Conservation (phyloP, 2,113 vertebrate genomes). For the Hystrix cristata region DNA sequence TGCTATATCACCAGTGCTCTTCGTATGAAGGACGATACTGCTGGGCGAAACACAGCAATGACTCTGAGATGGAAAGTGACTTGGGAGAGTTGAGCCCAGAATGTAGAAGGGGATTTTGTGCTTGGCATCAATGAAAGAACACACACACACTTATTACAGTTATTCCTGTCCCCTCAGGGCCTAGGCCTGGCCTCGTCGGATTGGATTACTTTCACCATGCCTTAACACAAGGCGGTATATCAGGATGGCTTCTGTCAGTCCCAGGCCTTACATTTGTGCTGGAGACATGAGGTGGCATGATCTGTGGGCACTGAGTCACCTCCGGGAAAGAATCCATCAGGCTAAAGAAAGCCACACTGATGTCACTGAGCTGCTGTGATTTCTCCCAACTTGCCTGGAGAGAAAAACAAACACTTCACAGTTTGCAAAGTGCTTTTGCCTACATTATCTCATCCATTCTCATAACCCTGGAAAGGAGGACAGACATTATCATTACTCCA, state of each 20-base stretch:
- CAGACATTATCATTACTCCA: neutral
- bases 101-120: neutral
- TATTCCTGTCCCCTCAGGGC: neutral
- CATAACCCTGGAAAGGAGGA: neutral
- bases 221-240: neutral
- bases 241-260: neutral
- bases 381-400: neutral
- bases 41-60: neutral
- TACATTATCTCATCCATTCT: neutral
- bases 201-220: neutral
- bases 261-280: neutral
- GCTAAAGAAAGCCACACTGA: neutral
- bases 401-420: neutral
- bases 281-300: neutral
- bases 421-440: neutral
- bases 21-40: neutral
- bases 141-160: fast-evolving
- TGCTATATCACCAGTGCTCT: neutral
- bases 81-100: neutral
- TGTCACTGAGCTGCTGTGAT: neutral
- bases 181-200: neutral
- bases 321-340: neutral
- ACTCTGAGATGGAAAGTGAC: neutral
- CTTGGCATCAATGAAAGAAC: neutral
- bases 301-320: neutral